These are phyloP conservation scores for Vanessa tameamea DNA, from an alignment of 1,140 invertebrate species.

Conservation along the genomic window DNA sequence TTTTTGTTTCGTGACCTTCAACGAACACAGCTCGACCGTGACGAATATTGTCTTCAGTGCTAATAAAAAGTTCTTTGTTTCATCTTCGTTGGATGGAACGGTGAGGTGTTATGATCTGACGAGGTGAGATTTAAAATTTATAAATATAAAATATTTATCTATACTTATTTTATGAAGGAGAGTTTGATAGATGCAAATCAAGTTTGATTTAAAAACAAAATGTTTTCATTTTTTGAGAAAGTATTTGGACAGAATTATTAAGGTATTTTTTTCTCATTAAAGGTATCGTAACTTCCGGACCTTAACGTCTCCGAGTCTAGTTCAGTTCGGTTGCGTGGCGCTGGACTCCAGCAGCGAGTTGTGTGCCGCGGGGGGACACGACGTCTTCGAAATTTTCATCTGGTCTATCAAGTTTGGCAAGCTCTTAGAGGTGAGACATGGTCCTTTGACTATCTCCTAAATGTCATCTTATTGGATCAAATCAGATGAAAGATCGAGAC, in stretches of 20 bases:
- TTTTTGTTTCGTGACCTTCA: slow-evolving; percentile 97
- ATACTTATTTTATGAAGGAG: too few species aligned
- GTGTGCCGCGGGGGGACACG: slow-evolving; percentile 95
- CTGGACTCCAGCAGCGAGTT: slow-evolving; percentile 94
- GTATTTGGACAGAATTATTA: too few species aligned
- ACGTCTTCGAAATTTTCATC: slow-evolving; percentile 96
- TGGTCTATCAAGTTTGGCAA: slow-evolving; percentile 97
- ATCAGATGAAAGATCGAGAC: too few species aligned
- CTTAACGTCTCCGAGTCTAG: slow-evolving; percentile 92
- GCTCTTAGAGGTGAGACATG: slow-evolving; percentile 87
- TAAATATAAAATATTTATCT: too few species aligned
- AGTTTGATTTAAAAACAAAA: too few species aligned
- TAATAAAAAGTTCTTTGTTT: slow-evolving; percentile 95
- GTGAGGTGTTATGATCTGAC: slow-evolving; percentile 96
- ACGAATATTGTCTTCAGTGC: slow-evolving; percentile 92
- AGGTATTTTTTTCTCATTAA: not conserved
- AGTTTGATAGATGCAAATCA: too few species aligned
- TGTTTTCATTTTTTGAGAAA: too few species aligned
- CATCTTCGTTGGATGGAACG: slow-evolving; percentile 96
- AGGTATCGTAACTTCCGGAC: slow-evolving; percentile 98
- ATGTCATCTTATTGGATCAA: too few species aligned
- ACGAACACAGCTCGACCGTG: slow-evolving; percentile 91
- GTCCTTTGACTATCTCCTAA: not conserved
- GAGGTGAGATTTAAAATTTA: slow-evolving; percentile 76
- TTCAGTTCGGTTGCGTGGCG: slow-evolving; percentile 96